Evolutionary conservation across 1,140 invertebrate genomes (phyloP).

Genomic region (Drosophila sucinea): DNA sequence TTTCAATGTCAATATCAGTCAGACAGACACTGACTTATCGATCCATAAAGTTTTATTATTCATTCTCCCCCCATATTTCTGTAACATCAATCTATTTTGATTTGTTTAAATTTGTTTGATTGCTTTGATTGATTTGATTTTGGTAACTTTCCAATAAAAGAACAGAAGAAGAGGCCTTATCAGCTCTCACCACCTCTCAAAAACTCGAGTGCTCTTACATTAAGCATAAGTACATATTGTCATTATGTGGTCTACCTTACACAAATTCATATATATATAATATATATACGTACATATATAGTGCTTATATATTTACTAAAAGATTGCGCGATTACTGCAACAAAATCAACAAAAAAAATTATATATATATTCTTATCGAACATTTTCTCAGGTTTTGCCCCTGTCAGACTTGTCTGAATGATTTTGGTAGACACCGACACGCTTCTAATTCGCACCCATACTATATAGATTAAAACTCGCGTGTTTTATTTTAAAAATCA

Average conservation of each 20-base stretch:
- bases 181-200: conserved; percentile 36
- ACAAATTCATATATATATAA: conserved; percentile 13
- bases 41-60: conserved; percentile 36
- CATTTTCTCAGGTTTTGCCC: conserved; percentile 37
- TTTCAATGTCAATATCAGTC: conserved; percentile 40
- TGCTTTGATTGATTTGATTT: conserved; percentile 72
- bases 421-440: conserved; percentile 18
- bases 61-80: conserved; percentile 26
- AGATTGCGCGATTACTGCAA: conserved; percentile 59
- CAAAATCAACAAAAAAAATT: conserved; percentile 20
- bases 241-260: background rate
- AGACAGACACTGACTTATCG: conserved; percentile 39
- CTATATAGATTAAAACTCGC: conserved; percentile 57
- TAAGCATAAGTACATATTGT: conserved; percentile 43
- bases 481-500: conserved; percentile 61
- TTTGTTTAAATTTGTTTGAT: conserved; percentile 70
- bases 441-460: conserved; percentile 26
- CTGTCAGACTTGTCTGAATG: conserved; percentile 46
- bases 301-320: conserved; percentile 11
- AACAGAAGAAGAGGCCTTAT: conserved; percentile 49
- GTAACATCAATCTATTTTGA: conserved; percentile 71
- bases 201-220: conserved; percentile 44
- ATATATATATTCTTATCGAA: conserved; percentile 44
- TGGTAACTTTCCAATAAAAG: conserved; percentile 69
- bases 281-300: conserved; percentile 11